Evolutionary conservation across 2,888 invertebrate genomes (phyloP), one percentile per base, ranked within the genome.

Genomic region (Byasa hedistus): DNA sequence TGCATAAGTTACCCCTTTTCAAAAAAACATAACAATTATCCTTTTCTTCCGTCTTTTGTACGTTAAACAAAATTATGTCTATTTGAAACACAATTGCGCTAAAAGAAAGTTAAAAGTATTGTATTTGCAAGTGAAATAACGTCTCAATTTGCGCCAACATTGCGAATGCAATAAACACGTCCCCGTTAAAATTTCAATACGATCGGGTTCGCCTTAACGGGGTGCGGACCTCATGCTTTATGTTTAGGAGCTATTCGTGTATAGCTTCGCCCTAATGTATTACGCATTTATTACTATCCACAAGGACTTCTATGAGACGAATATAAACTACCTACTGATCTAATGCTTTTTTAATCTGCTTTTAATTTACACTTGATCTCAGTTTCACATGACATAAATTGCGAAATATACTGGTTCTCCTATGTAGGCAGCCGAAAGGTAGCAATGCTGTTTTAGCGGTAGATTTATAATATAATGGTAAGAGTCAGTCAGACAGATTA

Each of bases 101-200:
- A 56, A 56, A 62, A 62, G 56, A 22, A 8, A 10, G 22, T 61
- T 61, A 3, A 24, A 61, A 44, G 24, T 39, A 58, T 54, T 54
- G 52, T 17, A 24, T 48, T 48, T 57, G 57, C 57, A 63, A 54
- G 60, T 56, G 22, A 39, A 65, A 60, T 56, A 55, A 66, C 57
- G 22, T 55, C 62, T 66, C 66, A 62, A 66, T 66, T 66, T 62
- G 62, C 66, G 55, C 56, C 19, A 23, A 66, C 62, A 48, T 63
- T 55, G 62, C 48, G 36, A 66, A 59, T 57, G 62, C 54, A 66
- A 62, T 66, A 66, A 66, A 63, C 66, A 66, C 59, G 44, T 66
- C 58, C 44, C 58, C 54, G 66, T 63, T 66, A 66, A 66, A 66
- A 66, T 66, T 59, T 66, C 66, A 62, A 66, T 66, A 59, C 48